Evolutionary conservation across 2,113 vertebrate species (phyloP).

Genomic region (Numida meleagris): DNA sequence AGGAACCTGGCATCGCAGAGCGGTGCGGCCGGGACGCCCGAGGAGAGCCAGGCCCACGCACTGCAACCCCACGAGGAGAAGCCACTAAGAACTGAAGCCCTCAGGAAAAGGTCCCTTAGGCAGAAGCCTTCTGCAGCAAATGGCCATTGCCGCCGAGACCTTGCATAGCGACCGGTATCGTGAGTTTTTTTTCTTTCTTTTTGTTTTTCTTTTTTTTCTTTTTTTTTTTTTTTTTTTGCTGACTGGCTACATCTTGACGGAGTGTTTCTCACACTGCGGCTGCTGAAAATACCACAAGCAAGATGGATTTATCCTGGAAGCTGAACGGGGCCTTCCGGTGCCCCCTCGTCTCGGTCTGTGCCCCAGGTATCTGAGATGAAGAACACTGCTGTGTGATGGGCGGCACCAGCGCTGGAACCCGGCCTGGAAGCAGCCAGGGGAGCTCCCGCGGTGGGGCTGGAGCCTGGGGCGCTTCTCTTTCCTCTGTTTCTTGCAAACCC

Average conservation of each 20-base stretch:
- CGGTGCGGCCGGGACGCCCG: not conserved
- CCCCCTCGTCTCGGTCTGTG: not conserved
- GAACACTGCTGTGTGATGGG: conserved; percentile 4
- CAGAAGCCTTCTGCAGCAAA: not conserved
- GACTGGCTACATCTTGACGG: conserved; percentile 48
- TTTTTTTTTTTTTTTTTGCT: conserved; percentile 17
- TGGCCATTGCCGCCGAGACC: not conserved
- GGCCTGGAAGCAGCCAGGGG: not conserved
- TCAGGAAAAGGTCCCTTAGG: conserved; percentile 39
- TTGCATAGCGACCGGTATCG: conserved; percentile 56
- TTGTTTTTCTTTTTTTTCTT: not conserved
- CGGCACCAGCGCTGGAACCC: conserved; percentile 6
- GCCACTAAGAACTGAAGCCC: conserved; percentile 45
- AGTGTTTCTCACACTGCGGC: not conserved
- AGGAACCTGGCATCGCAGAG: not conserved
- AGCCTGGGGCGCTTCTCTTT: not conserved
- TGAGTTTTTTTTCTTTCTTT: not conserved
- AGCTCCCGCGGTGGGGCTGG: not conserved
- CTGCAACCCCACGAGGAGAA: not conserved
- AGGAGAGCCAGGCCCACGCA: conserved; percentile 8
- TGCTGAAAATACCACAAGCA: conserved; percentile 6
- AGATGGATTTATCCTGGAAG: conserved; percentile 18
- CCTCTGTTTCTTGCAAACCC: not conserved
- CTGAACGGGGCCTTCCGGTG: not conserved
- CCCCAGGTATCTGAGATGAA: not conserved